Evolutionary conservation across 92 coral and sea anemone genomes (phyloP), one percentile per base, ranked within the genome.

Genomic region (Phymanthus crucifer): DNA sequence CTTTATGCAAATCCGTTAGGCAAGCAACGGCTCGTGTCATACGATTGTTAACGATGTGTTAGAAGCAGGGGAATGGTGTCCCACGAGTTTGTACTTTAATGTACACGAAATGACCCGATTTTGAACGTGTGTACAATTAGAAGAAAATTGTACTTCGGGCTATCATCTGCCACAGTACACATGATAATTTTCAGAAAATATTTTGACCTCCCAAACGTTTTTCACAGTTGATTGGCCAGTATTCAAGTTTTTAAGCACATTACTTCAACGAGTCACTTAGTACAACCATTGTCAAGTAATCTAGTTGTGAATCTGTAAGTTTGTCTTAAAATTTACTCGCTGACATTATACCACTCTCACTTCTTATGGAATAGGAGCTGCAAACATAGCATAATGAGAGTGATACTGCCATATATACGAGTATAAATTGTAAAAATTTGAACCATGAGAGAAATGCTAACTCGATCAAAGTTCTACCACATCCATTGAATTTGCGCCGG

Each of bases 11-110:
- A 61, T 61, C n/a, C 13, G 27, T 61, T 29, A 9, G 23, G 5
- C 32, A 61, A 24, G 11, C 68, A 61, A 1, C 34, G 33, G 19
- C 33, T 61, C 32, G 32, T 61, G 68, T 18, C 29, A 6, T n/a
- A n/a, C n/a, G n/a, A n/a, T 61, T 61, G 68, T 61, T 61, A 61
- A 61, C 34, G 32, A 61, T 18, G 34, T 29, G 68, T 26, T 61
- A 61, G 11, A 33, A 29, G 29, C 17, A 3, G 26, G 9, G 10
- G 68, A 61, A 61, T 24, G 68, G 29, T 27, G 4, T 61, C 10
- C 27, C 19, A 19, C 64, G 64, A 50, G 23, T n/a, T n/a, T n/a
- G 12, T 18, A 21, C 27, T 19, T 19, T 2, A 23, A 9, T 21
- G 26, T 54, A 18, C 11, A 4, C 9, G 4, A 54, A 54, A 23